Evolutionary conservation across 2,797 vertebrate species (phyloP).

Genomic region (Emys orbicularis): DNA sequence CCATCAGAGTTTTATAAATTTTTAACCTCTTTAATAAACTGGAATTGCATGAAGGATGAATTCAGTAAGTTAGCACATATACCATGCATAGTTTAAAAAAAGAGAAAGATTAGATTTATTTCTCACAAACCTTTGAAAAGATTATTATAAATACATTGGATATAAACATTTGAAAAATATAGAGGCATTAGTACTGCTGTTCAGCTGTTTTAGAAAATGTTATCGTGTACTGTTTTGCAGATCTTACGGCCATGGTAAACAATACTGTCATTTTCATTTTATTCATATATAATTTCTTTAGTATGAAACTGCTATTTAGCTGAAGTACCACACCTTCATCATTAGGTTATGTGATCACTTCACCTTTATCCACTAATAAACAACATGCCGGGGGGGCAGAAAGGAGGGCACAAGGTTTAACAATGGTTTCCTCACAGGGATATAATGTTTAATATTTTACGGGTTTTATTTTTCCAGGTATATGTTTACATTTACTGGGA

Average conservation of each 20-base stretch:
- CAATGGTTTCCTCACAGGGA: neutral
- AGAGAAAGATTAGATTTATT: slow-evolving; percentile 66
- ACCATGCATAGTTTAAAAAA: slow-evolving; percentile 59
- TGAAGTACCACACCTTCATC: neutral
- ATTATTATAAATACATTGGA: slow-evolving; percentile 69
- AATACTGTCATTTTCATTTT: slow-evolving; percentile 15
- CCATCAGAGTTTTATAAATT: slow-evolving; percentile 88
- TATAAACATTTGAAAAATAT: slow-evolving; percentile 52
- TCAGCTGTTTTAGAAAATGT: slow-evolving; percentile 44
- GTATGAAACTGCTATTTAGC: neutral
- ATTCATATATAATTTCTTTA: slow-evolving; percentile 17
- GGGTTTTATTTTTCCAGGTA: neutral
- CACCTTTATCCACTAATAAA: slow-evolving; percentile 41
- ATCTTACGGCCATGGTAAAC: slow-evolving; percentile 46
- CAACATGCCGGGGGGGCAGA: neutral
- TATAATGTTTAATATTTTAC: slow-evolving; percentile 11
- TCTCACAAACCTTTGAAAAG: slow-evolving; percentile 63
- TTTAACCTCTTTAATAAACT: slow-evolving; percentile 89
- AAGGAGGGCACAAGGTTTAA: neutral
- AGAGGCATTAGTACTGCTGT: neutral
- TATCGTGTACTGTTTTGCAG: slow-evolving; percentile 31
- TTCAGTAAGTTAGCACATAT: slow-evolving; percentile 80
- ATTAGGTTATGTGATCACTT: neutral
- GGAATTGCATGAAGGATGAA: slow-evolving; percentile 85
- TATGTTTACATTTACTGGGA: neutral